These are phyloP conservation scores for Antheraea yamamai DNA, from an alignment of 2,888 invertebrate genomes.

Conservation along the genomic window DNA sequence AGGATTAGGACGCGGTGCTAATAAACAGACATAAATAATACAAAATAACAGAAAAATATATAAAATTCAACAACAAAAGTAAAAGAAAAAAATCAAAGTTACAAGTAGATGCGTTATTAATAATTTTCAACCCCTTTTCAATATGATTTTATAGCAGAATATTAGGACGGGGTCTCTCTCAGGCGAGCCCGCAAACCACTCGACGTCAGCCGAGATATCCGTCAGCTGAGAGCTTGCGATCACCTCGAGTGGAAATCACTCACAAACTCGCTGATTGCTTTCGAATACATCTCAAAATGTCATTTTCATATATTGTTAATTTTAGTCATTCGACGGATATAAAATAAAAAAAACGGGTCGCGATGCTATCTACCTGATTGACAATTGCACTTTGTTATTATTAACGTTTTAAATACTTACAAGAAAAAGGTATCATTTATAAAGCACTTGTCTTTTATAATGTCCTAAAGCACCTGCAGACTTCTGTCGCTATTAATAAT, in stretches of 20 bases:
- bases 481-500: no score
- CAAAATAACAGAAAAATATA: no score
- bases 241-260: conserved; percentile 9
- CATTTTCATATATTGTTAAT: conserved; percentile 1
- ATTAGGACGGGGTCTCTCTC: neutral
- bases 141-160: neutral
- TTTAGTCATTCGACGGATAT: neutral
- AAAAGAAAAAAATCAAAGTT: neutral
- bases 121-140: conserved; percentile 1
- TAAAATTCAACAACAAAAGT: no score
- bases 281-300: neutral
- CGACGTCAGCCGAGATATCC: conserved; percentile 18
- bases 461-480: no score
- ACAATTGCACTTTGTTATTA: neutral
- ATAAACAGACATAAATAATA: no score
- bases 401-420: no score
- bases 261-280: conserved; percentile 1
- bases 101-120: neutral
- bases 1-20: no score
- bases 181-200: conserved; percentile 20
- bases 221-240: conserved; percentile 9
- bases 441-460: no score
- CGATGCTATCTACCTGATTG: neutral
- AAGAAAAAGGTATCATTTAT: no score
- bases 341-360: neutral